A percentile compares a stretch with the other conserved stretches of the same genome.
phyloP scores from a whole-genome alignment of 2,113 vertebrate genomes.

The Actenoides lindsayi region DNA sequence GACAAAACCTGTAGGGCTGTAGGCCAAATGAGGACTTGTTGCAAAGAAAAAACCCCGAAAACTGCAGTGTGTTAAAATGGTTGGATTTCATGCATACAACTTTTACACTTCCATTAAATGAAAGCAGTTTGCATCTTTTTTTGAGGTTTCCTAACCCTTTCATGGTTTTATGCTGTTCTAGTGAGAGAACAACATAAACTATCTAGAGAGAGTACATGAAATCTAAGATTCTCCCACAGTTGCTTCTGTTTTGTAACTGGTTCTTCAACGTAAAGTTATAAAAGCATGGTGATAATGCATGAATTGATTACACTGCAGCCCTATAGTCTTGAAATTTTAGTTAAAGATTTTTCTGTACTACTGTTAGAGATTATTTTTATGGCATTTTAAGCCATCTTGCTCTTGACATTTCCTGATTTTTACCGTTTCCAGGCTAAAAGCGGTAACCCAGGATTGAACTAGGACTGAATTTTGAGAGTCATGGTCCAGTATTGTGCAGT shows the following conservation, averaged over 20 bases:
- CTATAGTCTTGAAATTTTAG: background rate
- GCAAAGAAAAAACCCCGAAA: background rate
- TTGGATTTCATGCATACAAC: background rate
- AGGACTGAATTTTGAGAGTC: background rate
- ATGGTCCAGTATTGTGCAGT: background rate
- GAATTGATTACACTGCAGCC: background rate
- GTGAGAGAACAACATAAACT: background rate
- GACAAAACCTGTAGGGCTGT: background rate
- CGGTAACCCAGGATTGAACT: background rate
- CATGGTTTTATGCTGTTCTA: background rate
- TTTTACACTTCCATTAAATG: background rate
- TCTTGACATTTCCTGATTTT: background rate
- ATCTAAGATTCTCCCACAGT: background rate
- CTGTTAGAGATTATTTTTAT: background rate
- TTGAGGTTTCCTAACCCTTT: background rate
- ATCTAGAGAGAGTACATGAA: background rate
- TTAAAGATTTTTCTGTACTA: background rate
- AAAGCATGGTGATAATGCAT: background rate
- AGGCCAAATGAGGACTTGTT: background rate
- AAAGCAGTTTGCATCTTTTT: background rate
- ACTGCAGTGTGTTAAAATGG: background rate
- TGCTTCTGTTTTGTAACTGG: background rate
- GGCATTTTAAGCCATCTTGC: background rate
- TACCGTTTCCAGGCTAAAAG: background rate
- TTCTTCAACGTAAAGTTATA: background rate